Evolutionary conservation across 2,797 vertebrate species (phyloP), one percentile per base, ranked within the genome.

Genomic region (Oryzias dopingdopingensis): DNA sequence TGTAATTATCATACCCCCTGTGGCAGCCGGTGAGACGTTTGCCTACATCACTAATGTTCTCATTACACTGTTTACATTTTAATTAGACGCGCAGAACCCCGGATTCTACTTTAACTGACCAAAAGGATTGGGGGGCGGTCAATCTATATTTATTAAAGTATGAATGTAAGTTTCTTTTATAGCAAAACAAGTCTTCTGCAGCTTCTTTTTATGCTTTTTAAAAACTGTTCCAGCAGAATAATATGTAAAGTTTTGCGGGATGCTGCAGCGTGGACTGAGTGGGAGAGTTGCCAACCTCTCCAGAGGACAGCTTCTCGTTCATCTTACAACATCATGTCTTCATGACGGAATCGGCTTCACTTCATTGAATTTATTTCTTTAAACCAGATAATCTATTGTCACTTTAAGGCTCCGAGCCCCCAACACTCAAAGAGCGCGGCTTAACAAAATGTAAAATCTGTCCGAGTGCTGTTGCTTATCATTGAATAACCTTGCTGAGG

Each of bases 1-100:
- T 93, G 94, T 95, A 97, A 97, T 98, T 96, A 97, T 92, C 95
- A 95, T 95, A 94, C 94, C 94, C 94, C 94, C 91, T 94, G 95
- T 95, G 96, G 93, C 94, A 92, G 88, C 84, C 90, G 81, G 85
- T 91, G 89, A 95, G 92, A 92, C 92, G 88, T 94, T 95, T 95
- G 93, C 92, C 93, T 89, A 90, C 92, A 96, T 96, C 94, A 94
- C 94, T 96, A 94, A 96, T 95, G 94, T 95, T 95, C 95, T 96
- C 93, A 95, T 96, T 96, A 94, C 90, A 91, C 92, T 95, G 94
- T 97, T 96, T 98, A 97, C 95, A 96, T 96, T 96, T 95, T 94
- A 97, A 97, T 98, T 95, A 96, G 94, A 94, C 92, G 90, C 92
- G 90, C 91, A 90, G 14, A 92, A 95, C 93, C 92, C 95, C 93